Conservation (phyloP, 37 sponge, comb jelly and placozoan genomes). For the Beroe forskalii region DNA sequence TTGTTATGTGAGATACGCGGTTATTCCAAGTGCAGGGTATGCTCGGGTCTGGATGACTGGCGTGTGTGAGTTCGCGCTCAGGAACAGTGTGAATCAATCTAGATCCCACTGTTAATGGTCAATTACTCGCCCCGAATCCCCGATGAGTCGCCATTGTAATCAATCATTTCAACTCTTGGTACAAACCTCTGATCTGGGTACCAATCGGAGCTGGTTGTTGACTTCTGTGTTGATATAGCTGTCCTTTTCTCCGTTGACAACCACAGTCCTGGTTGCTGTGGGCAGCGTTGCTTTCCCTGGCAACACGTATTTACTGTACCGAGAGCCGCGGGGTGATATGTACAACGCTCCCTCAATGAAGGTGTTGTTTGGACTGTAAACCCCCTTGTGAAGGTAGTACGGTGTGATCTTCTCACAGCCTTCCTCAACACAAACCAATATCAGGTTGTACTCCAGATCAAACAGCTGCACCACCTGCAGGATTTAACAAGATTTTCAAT, state of each 20-base stretch:
- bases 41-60: too few species aligned
- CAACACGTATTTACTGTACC: not conserved
- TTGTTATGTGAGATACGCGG: too few species aligned
- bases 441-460: constrained; percentile 61
- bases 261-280: constrained; percentile 39
- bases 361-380: constrained; percentile 20
- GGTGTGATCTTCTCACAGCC: constrained; percentile 46
- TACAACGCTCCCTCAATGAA: constrained; percentile 54
- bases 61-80: too few species aligned
- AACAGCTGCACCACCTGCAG: constrained; percentile 26
- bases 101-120: too few species aligned
- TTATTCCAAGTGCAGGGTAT: too few species aligned
- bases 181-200: constrained; percentile 51
- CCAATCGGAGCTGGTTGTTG: not conserved
- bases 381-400: constrained; percentile 49
- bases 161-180: too few species aligned
- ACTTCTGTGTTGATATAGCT: constrained; percentile 2
- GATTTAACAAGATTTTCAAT: not conserved
- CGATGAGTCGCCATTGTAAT: too few species aligned
- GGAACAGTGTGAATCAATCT: too few species aligned
- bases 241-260: constrained; percentile 37
- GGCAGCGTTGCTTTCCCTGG: not conserved
- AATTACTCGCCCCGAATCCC: too few species aligned
- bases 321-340: constrained; percentile 23
- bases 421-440: constrained; percentile 26